Evolutionary conservation across 2,797 vertebrate genomes (phyloP), one percentile per base, ranked within the genome.

Genomic region (Pangasius sanitwongsei): DNA sequence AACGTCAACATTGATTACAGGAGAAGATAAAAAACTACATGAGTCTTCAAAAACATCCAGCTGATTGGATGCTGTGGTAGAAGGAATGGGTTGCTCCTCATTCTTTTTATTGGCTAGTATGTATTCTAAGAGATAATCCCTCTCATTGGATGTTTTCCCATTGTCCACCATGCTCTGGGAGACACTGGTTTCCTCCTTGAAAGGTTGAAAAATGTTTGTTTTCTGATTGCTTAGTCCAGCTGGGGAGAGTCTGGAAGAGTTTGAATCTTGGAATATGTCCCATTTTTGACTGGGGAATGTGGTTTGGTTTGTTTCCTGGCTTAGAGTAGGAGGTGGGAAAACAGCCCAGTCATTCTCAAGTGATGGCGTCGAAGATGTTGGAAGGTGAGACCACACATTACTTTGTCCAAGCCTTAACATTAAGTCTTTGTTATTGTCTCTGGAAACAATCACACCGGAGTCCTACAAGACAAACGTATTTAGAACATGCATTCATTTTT

Each of bases 141-240:
- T 86, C 59, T 86, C 34, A 6, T 81, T 61, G 2, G 83, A 81
- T 20, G 77, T 50, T 4, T 25, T 89, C 44, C 86, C 78, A 91
- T 63, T 87, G 41, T 57, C 50, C 37, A 25, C 20, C 25, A 11
- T 75, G 50, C 57, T 90, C 70, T 37, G 87, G 57, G 93, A 94
- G 70, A 93, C 67, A 61, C 92, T 90, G 20, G 84, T 6, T 74
- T 90, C 90, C 6, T 87, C 80, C n/a, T 82, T 87, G 16, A 69
- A 86, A 1, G 72, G 89, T 44, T 81, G 84, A 69, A 95, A 95
- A 77, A 94, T 88, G 57, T 94, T 92, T 25, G 88, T 15, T 41
- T 90, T 90, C 18, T 89, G 85, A 20, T 63, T 72, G 6, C 89
- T 92, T 28, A 87, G 55, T 92, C 69, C 18, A 48, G 74, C 11